These are phyloP conservation scores for Drosophila fuyamai DNA, from an alignment of 1,140 invertebrate species.

Conservation along the genomic window DNA sequence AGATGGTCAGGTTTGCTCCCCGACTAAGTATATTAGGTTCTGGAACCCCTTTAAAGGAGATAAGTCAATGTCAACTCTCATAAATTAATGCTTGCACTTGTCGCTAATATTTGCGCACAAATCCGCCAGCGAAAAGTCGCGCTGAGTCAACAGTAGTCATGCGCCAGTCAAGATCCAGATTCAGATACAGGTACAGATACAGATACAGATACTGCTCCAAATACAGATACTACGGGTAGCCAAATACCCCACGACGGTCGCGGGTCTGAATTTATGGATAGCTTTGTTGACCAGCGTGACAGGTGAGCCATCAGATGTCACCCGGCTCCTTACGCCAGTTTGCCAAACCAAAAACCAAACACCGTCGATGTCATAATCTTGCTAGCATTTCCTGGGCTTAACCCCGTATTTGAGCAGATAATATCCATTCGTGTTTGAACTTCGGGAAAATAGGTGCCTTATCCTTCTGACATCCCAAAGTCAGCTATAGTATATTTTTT, in stretches of 20 bases:
- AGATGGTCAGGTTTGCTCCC: background rate
- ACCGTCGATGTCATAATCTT: conserved; percentile 1
- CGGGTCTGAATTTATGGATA: conserved; percentile 68
- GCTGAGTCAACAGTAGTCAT: conserved; percentile 60
- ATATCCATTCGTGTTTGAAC: conserved; percentile 2
- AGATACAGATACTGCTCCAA: conserved; percentile 43
- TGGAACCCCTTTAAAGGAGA: conserved; percentile 20
- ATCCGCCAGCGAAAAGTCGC: conserved; percentile 23
- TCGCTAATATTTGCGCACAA: conserved; percentile 62
- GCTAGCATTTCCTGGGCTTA: conserved; percentile 1
- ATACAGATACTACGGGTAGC: conserved; percentile 21
- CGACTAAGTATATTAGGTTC: background rate
- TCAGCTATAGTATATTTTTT: background rate
- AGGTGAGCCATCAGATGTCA: conserved; percentile 10
- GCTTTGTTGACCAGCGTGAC: conserved; percentile 46
- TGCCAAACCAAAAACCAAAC: conserved; percentile 1
- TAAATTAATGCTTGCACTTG: conserved; percentile 58
- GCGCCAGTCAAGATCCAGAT: conserved; percentile 50
- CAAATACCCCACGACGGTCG: conserved; percentile 33
- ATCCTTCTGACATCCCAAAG: background rate
- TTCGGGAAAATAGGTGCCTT: background rate
- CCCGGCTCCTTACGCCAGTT: conserved; percentile 2
- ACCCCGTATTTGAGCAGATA: background rate
- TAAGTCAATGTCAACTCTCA: conserved; percentile 40
- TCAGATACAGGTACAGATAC: conserved; percentile 20